Evolutionary conservation across 1,140 invertebrate genomes (phyloP).

Genomic region (Dendroctonus ponderosae): DNA sequence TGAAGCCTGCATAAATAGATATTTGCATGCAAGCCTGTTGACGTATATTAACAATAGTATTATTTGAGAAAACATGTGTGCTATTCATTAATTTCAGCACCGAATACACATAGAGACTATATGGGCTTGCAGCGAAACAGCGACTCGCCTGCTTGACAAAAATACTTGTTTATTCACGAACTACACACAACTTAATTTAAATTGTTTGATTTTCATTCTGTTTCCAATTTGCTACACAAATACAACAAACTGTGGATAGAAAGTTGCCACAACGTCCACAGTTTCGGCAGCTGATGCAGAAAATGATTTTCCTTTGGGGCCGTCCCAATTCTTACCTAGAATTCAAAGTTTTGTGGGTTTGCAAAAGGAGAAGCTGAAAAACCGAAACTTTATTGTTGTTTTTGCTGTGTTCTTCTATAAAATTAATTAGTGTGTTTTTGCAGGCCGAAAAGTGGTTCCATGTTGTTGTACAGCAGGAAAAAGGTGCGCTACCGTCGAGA

Average conservation of each 20-base stretch:
- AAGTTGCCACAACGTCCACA: constrained; percentile 9
- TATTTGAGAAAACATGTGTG: constrained; percentile 1
- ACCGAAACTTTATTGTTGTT: not conserved
- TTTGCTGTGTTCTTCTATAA: not conserved
- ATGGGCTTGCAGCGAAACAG: constrained; percentile 6
- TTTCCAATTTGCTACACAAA: constrained; percentile 39
- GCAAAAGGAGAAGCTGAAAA: not conserved
- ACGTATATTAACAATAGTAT: not conserved
- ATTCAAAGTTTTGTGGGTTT: not conserved
- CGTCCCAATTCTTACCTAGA: not conserved
- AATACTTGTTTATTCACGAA: constrained; percentile 27
- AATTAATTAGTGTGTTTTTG: constrained; percentile 25
- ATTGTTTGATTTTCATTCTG: constrained; percentile 37
- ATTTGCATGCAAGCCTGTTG: not conserved
- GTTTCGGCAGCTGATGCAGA: constrained; percentile 10
- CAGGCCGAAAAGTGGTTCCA: constrained; percentile 94
- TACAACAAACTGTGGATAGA: constrained; percentile 3
- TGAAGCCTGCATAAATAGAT: not conserved
- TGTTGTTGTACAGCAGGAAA: constrained; percentile 94
- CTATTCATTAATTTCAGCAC: not conserved
- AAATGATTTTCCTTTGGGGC: constrained; percentile 17
- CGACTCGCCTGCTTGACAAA: constrained; percentile 1
- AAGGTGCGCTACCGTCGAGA: constrained; percentile 94
- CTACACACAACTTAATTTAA: constrained; percentile 31
- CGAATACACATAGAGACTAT: not conserved